phyloP scores from a whole-genome alignment of 2,888 invertebrate genomes.

The Spodoptera littoralis region DNA sequence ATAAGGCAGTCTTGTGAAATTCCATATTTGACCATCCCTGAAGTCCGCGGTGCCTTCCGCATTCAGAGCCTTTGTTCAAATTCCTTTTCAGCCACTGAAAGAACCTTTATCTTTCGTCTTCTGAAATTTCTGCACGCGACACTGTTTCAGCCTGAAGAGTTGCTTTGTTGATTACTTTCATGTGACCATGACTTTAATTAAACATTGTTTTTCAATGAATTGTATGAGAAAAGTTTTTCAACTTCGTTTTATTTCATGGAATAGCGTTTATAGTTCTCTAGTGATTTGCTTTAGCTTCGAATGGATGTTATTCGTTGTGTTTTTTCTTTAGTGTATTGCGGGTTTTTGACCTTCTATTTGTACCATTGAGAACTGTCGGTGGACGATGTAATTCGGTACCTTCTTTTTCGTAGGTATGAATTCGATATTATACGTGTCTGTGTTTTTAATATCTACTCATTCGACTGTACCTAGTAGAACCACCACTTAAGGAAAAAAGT shows the following conservation, averaged over 20 bases:
- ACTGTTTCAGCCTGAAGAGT: slow-evolving; percentile 46
- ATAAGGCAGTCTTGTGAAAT: slow-evolving; percentile 6
- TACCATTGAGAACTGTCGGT: too few species aligned
- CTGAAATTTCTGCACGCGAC: slow-evolving; percentile 61
- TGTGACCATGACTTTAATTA: slow-evolving; percentile 47
- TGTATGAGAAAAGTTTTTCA: not conserved
- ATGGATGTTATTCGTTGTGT: too few species aligned
- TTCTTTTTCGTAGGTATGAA: too few species aligned
- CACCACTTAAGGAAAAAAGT: too few species aligned
- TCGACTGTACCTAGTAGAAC: too few species aligned
- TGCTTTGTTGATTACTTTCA: slow-evolving; percentile 39
- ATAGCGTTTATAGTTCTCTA: not conserved
- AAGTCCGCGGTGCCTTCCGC: slow-evolving; percentile 31
- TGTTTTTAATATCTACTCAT: too few species aligned
- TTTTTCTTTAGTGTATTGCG: too few species aligned
- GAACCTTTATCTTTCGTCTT: slow-evolving; percentile 64
- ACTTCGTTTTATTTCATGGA: not conserved
- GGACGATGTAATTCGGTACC: too few species aligned
- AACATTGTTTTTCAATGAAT: slow-evolving; percentile 27
- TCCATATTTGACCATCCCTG: slow-evolving; percentile 45
- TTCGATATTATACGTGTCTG: too few species aligned
- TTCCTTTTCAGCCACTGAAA: slow-evolving; percentile 66
- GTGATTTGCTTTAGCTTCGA: too few species aligned
- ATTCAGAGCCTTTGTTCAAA: slow-evolving; percentile 63
- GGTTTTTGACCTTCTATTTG: too few species aligned